Conservation (phyloP, 2,888 invertebrate genomes). For the Erannis defoliaria region DNA sequence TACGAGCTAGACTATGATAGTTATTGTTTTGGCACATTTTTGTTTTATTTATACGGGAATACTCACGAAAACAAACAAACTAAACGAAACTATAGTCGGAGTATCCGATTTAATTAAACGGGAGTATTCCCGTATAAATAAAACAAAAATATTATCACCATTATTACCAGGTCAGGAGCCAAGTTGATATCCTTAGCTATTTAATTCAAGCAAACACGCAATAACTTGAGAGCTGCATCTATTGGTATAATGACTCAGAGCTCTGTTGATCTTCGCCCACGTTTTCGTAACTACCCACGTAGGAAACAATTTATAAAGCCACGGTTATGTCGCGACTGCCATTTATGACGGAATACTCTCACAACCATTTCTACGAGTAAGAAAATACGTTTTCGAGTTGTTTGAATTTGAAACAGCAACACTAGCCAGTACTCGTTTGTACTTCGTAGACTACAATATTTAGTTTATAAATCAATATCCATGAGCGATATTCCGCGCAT, state of each 20-base stretch:
- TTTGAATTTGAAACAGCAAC: too few species aligned
- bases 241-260: constrained; percentile 53
- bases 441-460: too few species aligned
- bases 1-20: not conserved
- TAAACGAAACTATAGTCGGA: too few species aligned
- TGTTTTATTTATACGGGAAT: too few species aligned
- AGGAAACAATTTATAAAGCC: constrained; percentile 10
- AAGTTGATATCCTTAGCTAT: constrained; percentile 20
- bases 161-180: not conserved
- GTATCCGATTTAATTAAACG: too few species aligned
- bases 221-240: constrained; percentile 55
- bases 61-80: too few species aligned
- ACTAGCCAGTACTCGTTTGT: too few species aligned
- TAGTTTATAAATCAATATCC: too few species aligned
- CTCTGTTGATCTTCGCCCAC: constrained; percentile 57
- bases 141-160: too few species aligned
- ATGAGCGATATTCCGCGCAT: too few species aligned
- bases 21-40: too few species aligned
- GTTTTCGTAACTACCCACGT: constrained; percentile 34
- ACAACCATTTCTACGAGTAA: constrained; percentile 21
- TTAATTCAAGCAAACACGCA: constrained; percentile 52
- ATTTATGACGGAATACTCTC: constrained; percentile 10
- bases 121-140: too few species aligned
- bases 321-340: constrained; percentile 9
- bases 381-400: constrained; percentile 4